Evolutionary conservation across 2,797 vertebrate genomes (phyloP), one percentile per base, ranked within the genome.

Genomic region (Epinephelus coioides): DNA sequence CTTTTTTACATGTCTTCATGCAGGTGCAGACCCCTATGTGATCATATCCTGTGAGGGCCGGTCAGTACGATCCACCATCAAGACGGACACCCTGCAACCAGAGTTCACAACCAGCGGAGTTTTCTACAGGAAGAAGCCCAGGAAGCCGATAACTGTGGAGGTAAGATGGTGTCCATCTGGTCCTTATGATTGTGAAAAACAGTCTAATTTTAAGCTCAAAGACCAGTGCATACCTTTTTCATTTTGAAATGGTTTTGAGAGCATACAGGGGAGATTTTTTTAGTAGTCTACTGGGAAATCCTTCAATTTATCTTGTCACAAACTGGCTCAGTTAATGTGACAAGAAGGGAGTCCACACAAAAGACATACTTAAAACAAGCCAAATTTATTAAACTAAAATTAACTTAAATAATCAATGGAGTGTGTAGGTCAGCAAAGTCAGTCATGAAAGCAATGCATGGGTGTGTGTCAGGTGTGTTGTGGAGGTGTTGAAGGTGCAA

Each of bases 21-120:
- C 76, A 99, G 98, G 96, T 84, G 96, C 96, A 25, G 96, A 98
- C 89, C 96, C 97, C 0, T 99, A 98, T 0, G 90, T 98, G 88
- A 86, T 97, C n/a, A 96, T 99, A 76, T 96, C 90, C 90, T 98
- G 98, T 73, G 97, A 98, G 88, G 95, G 95, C 7, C 79, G 79
- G 0, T 96, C 87, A 0, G 59, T 96, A 2, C 87, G 54, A 49
- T 98, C 97, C 6, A 34, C 79, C 0, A 73, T 97, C 73, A 93
- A 96, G 66, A 94, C 83, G 0, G 80, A 95, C 85, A 96, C 95
- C 0, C 86, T 95, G 85, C 79, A 91, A 21, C 95, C 97, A 0
- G 30, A 93, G 81, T 98, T 99, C 82, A 75, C 92, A 69, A 95
- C 91, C 4, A 96, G 96, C 18, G 97, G 70, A 9, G 88, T 99